These are phyloP conservation scores for Tribolium freemani DNA, from an alignment of 2,888 invertebrate species.

Conservation along the genomic window DNA sequence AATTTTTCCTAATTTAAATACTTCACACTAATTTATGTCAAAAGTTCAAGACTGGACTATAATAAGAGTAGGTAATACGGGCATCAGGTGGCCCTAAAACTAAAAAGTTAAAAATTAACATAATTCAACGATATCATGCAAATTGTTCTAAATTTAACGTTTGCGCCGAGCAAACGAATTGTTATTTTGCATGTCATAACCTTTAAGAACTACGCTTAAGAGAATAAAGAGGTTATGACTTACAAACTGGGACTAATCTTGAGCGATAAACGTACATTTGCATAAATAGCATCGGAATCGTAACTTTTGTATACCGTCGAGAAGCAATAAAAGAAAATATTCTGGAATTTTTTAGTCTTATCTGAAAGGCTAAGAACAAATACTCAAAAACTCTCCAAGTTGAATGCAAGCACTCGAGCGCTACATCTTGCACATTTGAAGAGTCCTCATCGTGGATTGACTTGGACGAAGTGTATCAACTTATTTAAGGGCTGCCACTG, in stretches of 20 bases:
- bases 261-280: conserved; percentile 1
- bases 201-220: conserved; percentile 3
- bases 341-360: not conserved
- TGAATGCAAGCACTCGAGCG: not conserved
- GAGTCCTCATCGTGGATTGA: not conserved
- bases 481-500: not conserved
- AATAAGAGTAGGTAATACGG: not conserved
- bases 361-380: not conserved
- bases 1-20: no score
- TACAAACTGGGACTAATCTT: not conserved
- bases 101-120: not conserved
- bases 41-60: not conserved
- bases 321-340: not conserved
- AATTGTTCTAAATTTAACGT: conserved; percentile 14
- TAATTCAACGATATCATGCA: conserved; percentile 9
- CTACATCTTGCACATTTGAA: not conserved
- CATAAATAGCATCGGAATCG: not conserved
- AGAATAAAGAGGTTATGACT: conserved; percentile 18
- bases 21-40: no score
- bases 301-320: not conserved
- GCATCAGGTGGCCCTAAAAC: not conserved
- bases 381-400: not conserved
- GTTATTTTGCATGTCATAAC: conserved; percentile 11
- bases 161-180: not conserved
- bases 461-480: not conserved